Percentiles rank a stretch among this genome's conserved stretches.
Evolutionary conservation across 2,888 invertebrate genomes (phyloP).

Genomic region (Cheilosia vernalis): DNA sequence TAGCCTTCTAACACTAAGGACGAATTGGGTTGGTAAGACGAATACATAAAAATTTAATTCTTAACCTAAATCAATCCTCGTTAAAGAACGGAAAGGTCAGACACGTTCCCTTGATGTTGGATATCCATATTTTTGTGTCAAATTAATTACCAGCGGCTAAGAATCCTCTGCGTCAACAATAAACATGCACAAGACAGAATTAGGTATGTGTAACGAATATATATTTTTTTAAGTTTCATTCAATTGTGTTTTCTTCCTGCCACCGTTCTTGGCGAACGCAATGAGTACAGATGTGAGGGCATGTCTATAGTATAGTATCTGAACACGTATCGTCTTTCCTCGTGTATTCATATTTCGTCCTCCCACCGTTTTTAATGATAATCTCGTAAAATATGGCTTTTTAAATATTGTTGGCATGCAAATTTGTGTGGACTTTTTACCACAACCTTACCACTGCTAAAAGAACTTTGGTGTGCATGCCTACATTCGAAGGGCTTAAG

Average conservation of each 20-base stretch:
- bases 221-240: constrained; percentile 8
- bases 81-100: not conserved
- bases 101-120: not conserved
- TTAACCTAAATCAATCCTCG: constrained; percentile 36
- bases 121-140: constrained; percentile 32
- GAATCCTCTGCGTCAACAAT: not conserved
- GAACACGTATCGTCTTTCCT: constrained; percentile 69
- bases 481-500: constrained; percentile 69
- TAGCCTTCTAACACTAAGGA: constrained; percentile 1
- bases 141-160: constrained; percentile 32
- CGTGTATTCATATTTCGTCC: constrained; percentile 77
- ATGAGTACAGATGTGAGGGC: constrained; percentile 53
- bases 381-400: constrained; percentile 83
- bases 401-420: constrained; percentile 82
- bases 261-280: constrained; percentile 42
- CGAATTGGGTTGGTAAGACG: not conserved
- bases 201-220: constrained; percentile 47
- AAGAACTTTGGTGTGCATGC: constrained; percentile 55
- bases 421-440: constrained; percentile 72
- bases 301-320: constrained; percentile 53
- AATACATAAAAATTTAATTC: not conserved
- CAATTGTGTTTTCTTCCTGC: constrained; percentile 47
- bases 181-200: constrained; percentile 19
- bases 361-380: constrained; percentile 83
- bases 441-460: constrained; percentile 48